Conservation (phyloP, 2,113 vertebrate species). For the Tychaedon coryphoeus region DNA sequence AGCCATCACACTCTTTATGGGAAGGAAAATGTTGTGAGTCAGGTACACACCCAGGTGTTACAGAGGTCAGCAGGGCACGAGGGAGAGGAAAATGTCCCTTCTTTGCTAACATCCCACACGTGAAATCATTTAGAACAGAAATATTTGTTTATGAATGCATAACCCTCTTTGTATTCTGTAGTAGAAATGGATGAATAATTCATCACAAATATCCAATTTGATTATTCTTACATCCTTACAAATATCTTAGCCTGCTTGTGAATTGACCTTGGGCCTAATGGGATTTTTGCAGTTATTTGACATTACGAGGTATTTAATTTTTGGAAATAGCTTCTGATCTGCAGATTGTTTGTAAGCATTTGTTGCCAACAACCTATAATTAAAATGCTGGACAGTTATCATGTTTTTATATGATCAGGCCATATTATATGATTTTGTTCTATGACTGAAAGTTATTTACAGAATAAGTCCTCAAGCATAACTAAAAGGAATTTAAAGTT, state of each 20-base stretch:
- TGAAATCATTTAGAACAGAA: neutral
- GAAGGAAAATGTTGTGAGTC: neutral
- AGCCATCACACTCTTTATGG: rapidly evolving
- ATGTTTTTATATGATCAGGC: neutral
- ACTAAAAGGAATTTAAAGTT: neutral
- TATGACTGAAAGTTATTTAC: neutral
- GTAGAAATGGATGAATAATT: constrained; percentile 44
- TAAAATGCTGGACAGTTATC: neutral
- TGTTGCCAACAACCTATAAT: neutral
- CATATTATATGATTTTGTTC: neutral
- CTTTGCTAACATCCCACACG: neutral
- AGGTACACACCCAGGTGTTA: neutral
- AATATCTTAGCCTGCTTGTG: neutral
- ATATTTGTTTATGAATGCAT: neutral
- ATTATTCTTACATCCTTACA: constrained; percentile 26
- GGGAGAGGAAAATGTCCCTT: neutral
- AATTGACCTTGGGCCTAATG: neutral
- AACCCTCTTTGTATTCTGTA: neutral
- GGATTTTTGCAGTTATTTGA: constrained; percentile 5
- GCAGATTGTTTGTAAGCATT: neutral
- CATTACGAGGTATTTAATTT: neutral
- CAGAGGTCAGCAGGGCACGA: neutral
- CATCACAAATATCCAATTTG: neutral
- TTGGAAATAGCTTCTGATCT: constrained; percentile 7
- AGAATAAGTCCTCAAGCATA: neutral